A percentile compares a stretch with the other conserved stretches of the same genome.
These are phyloP conservation scores for Chymomyza amoena DNA, from an alignment of 2,888 invertebrate species.

Conservation along the genomic window DNA sequence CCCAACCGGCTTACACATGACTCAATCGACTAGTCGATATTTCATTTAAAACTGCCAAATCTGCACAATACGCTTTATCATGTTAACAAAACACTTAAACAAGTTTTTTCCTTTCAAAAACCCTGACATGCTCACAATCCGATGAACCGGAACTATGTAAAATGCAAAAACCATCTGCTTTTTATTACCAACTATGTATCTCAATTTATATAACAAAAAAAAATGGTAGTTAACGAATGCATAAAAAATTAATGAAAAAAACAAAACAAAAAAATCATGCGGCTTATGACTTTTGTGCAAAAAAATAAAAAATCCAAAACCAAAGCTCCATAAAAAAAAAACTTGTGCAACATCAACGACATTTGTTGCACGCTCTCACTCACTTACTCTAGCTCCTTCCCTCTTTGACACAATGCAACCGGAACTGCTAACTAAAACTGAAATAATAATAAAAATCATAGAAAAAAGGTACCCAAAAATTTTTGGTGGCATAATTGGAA, in stretches of 20 bases:
- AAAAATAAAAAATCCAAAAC: background rate
- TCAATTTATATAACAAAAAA: slow-evolving; percentile 2
- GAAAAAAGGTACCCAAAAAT: slow-evolving; percentile 14
- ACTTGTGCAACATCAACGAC: background rate
- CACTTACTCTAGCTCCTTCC: background rate
- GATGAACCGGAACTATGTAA: background rate
- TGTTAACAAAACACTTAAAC: background rate
- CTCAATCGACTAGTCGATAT: too few relatives aligned
- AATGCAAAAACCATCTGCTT: background rate
- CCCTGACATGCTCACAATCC: background rate
- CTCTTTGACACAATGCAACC: background rate
- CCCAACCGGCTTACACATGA: too few relatives aligned
- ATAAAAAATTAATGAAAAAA: slow-evolving; percentile 3
- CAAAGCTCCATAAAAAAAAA: background rate
- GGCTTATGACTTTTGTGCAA: slow-evolving; percentile 5
- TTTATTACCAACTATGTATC: background rate
- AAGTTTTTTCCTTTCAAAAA: background rate
- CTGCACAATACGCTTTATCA: too few relatives aligned
- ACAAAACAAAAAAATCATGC: background rate
- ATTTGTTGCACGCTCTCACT: background rate
- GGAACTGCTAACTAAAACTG: background rate
- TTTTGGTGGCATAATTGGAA: slow-evolving; percentile 37
- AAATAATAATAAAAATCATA: slow-evolving; percentile 11
- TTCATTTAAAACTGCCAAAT: too few relatives aligned
- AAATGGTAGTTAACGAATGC: background rate